Base-by-base conservation (phyloP, 2,113 vertebrate genomes). In the Hippocampus abdominalis region DNA sequence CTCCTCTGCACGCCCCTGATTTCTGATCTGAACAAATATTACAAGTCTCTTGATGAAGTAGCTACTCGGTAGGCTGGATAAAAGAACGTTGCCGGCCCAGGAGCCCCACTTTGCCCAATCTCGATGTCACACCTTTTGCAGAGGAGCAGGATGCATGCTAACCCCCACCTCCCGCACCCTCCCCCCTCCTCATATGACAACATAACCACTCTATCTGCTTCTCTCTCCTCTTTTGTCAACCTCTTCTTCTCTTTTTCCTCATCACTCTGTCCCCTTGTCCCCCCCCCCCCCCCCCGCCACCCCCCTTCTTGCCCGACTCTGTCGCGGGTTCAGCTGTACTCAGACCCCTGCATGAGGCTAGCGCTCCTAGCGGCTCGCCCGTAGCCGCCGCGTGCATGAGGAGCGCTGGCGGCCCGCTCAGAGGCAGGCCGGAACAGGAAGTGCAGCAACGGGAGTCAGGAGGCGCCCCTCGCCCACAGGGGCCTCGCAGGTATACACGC, bases 311-410 rank as follows among this genome's bases (percentile, higher is more conserved):
- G 64, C 84, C 76, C 79, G 81, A 75, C 27, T 32, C 78, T 82
- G 42, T 46, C 83, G 87, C 83, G 80, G 83, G 87, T 81, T 84
- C 88, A 91, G 90, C 90, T 85, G 90, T 91, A 85, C 87, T 91
- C 87, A 88, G 89, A 87, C 82, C 89, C 86, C 80, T 88, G 90
- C 90, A 91, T 87, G 90, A 91, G 85, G 87, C 90, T 86, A 91
- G 86, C 85, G 84, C 85, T 84, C 88, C 89, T 78, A 90, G 88
- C 76, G 87, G 88, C 90, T 91, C 89, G 87, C 83, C 86, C 82
- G 90, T 90, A 91, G 85, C 90, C 79, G 87, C 86, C 79, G 87
- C 86, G 90, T 91, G 90, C 90, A 89, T 90, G 88, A 91, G 88
- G 90, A 91, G 85, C 87, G 80, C 84, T 80, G 86, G 84, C 77